Percentiles rank a stretch among this genome's conserved stretches.
Conservation (phyloP, 2,888 invertebrate genomes). For the Gandaritis pyraliata region DNA sequence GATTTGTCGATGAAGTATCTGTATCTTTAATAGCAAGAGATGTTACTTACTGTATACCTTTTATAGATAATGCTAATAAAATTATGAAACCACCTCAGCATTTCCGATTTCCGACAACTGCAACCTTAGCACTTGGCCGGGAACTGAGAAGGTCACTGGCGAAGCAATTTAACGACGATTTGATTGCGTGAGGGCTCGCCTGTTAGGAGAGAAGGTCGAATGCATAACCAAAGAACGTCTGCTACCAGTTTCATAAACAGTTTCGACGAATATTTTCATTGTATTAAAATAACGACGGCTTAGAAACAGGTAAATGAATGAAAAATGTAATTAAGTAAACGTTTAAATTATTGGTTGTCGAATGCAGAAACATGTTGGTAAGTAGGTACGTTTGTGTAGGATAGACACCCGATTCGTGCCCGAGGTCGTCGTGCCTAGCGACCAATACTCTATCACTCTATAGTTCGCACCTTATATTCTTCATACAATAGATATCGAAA, state of each 20-base stretch:
- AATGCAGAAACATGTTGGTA: not conserved
- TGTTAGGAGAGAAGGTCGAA: conserved; percentile 31
- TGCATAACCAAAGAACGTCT: conserved; percentile 7
- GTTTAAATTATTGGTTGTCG: not conserved
- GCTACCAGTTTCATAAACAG: not conserved
- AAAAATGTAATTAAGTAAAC: not conserved
- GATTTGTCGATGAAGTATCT: not conserved
- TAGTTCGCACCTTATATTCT: conserved; percentile 52
- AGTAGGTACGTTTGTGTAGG: not conserved
- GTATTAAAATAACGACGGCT: not conserved
- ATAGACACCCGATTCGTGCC: conserved; percentile 9
- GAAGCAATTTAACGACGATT: conserved; percentile 24
- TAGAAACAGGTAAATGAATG: not conserved
- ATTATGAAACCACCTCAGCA: conserved; percentile 10
- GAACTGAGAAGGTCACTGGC: conserved; percentile 27
- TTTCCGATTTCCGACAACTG: conserved; percentile 31
- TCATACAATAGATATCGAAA: conserved; percentile 39
- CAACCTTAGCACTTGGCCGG: conserved; percentile 21
- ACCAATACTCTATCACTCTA: conserved; percentile 28
- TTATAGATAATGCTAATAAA: not conserved
- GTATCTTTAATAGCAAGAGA: not conserved
- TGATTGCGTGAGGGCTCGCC: conserved; percentile 22
- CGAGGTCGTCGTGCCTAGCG: conserved; percentile 42
- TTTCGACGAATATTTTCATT: not conserved
- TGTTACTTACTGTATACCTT: not conserved